phyloP scores from a whole-genome alignment of 2,888 invertebrate species.

The Gari tellinella region DNA sequence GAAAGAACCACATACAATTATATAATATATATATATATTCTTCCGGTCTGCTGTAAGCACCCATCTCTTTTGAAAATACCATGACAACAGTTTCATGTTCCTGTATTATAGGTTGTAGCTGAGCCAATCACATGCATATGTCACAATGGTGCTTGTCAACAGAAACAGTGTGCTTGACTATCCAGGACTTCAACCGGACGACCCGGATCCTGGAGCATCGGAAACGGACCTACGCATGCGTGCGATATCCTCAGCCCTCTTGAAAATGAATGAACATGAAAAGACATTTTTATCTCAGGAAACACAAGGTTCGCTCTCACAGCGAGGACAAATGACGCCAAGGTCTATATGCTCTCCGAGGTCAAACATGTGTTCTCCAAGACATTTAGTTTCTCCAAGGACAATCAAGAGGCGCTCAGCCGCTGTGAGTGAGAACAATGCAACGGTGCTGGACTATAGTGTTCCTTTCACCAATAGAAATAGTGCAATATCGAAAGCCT shows the following conservation, averaged over 20 bases:
- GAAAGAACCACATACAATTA: no score
- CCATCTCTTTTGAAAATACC: no score
- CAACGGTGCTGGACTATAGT: constrained; percentile 34
- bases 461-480: constrained; percentile 49
- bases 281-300: constrained; percentile 14
- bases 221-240: constrained; percentile 31
- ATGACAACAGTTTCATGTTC: no score
- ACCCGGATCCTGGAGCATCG: no score
- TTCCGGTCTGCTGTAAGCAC: no score
- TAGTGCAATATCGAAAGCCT: constrained; percentile 53
- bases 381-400: neutral
- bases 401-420: neutral
- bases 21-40: no score
- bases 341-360: constrained; percentile 7
- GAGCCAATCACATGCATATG: no score
- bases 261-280: constrained; percentile 36
- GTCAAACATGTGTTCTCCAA: neutral
- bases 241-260: constrained; percentile 16
- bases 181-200: no score
- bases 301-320: neutral
- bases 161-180: no score
- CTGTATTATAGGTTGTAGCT: no score
- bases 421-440: neutral
- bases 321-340: constrained; percentile 4
- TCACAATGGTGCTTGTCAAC: no score